Base-by-base conservation (phyloP, 2,888 invertebrate species). In the Creontiades dilutus region DNA sequence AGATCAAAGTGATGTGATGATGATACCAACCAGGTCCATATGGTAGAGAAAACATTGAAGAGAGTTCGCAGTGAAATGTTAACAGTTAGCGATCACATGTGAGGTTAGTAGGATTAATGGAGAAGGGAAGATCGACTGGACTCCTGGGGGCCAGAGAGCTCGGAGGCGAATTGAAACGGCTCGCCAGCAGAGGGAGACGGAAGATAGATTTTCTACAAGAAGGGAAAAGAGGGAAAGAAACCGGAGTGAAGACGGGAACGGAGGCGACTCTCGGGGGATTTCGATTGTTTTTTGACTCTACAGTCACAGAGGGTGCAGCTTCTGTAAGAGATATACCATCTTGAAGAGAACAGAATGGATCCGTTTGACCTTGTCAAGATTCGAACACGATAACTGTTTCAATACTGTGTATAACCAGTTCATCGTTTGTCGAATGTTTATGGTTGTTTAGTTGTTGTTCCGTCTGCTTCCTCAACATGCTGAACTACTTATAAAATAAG, bases 271-370 rank as follows among this genome's bases (percentile, higher is more conserved):
- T 57, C 55, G 57, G 14, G 85, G 85, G 85, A 85, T 85, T 85
- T 85, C 61, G 47, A 85, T 85, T 85, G 85, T 55, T 85, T 85
- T 61, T 57, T 16, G n/a, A 80, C n/a, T 37, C 28, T n/a, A 46
- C n/a, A 14, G 46, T 9, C 37, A 28, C 19, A 12, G 47, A 75
- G 75, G 75, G 75, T n/a, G 75, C 27, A 75, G 75, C 13, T 75
- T 75, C 19, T 27, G 75, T 2, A 28, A 13, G 75, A n/a, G n/a
- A 16, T 23, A 75, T 13, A 28, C 1, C 28, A 16, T 75, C 28
- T 75, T 75, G n/a, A 27, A 19, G 75, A 75, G 52, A 57, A 57
- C 57, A 57, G 57, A 57, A 75, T 19, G 7, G 75, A 75, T 27
- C n/a, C 12, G n/a, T 19, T 19, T 75, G n/a, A 19, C 23, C 23